Conservation (phyloP, 2,113 vertebrate species). For the Scopus umbretta region DNA sequence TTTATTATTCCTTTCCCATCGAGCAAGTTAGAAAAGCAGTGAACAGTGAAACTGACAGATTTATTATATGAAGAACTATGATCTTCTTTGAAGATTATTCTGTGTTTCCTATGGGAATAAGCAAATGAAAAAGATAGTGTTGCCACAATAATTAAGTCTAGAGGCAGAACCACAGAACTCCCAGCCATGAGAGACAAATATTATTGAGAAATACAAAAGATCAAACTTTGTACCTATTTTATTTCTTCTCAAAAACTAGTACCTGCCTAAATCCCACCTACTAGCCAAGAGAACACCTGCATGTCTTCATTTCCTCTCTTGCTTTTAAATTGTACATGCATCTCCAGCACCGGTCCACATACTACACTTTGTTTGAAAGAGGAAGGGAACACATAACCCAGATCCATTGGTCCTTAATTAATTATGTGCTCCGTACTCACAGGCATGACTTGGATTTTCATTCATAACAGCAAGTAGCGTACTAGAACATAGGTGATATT, state of each 20-base stretch:
- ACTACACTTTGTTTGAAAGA: neutral
- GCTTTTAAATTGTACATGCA: neutral
- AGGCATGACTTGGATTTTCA: neutral
- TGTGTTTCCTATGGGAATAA: neutral
- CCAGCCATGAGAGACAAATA: neutral
- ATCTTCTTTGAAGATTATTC: neutral
- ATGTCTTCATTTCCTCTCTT: neutral
- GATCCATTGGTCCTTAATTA: neutral
- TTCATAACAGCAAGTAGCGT: neutral
- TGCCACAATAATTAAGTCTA: neutral
- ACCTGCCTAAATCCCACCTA: neutral
- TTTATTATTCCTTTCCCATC: neutral
- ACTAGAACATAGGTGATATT: neutral
- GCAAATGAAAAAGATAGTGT: neutral
- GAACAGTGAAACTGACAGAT: neutral
- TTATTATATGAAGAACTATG: neutral
- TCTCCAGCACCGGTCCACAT: neutral
- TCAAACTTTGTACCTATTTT: neutral
- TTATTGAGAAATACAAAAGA: neutral
- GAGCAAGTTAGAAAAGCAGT: neutral
- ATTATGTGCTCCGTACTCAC: neutral
- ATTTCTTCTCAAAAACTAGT: neutral
- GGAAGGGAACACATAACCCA: neutral
- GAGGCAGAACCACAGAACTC: neutral
- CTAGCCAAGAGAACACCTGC: neutral